Base-by-base conservation (phyloP, 2,113 vertebrate genomes). In the Eublepharis macularius region DNA sequence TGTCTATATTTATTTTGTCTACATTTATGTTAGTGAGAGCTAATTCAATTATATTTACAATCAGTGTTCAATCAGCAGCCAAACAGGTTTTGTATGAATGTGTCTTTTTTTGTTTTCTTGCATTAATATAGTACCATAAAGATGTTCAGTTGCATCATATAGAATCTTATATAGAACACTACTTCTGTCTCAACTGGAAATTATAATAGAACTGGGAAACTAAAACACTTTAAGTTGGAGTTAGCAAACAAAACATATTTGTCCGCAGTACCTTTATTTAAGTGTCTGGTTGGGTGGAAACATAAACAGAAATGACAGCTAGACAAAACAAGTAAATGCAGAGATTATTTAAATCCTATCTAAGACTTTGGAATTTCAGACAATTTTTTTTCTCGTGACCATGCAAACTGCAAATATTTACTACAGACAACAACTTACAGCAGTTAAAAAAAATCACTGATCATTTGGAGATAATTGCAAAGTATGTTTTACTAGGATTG, bases 1-100 rank as follows among this genome's bases (percentile, higher is more conserved):
- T 95, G 95, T 96, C 96, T 97, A 93, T 95, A 94, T 97, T 96
- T 97, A 96, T 96, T 97, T 96, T 96, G 95, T 93, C 96, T 95
- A 95, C 90, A 90, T 93, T 97, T 96, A 96, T 96, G 97, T 97
- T 95, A 96, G 94, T 95, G 93, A 89, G 90, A 89, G 91, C 91
- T 97, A 97, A 97, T 97, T 97, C 96, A 97, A 97, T 97, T 97
- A 97, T 82, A 90, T 95, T 96, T 95, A 94, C 94, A 90, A 95
- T 91, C 94, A 91, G 87, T 95, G 96, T 96, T 96, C 96, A 96
- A 96, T 95, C 95, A 94, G 17, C 87, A 95, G 70, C 89, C 90
- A 86, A 85, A 90, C 90, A 94, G 76, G 81, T 94, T 94, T 94
- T 89, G 77, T 65, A n/a, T 63, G 26, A 80, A 86, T 86, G 54